Percentiles rank a stretch among this genome's conserved stretches.
These are phyloP conservation scores for Taeniopygia guttata DNA, from an alignment of 2,797 vertebrate species.

Conservation along the genomic window DNA sequence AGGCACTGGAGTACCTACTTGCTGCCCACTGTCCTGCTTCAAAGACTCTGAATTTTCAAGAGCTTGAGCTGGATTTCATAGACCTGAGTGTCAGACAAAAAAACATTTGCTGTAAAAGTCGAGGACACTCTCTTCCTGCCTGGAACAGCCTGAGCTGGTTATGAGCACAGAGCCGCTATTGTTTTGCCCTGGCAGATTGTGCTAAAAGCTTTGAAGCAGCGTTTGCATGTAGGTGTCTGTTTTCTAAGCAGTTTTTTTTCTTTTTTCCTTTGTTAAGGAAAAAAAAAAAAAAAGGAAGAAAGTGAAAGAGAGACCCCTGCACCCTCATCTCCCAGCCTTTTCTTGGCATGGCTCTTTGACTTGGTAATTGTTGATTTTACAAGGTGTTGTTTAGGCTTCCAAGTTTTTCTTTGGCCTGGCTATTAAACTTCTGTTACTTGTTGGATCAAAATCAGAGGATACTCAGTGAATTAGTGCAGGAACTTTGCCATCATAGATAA, in stretches of 20 bases:
- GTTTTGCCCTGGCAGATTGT: conserved; percentile 12
- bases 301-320: background rate
- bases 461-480: background rate
- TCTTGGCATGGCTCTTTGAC: conserved; percentile 37
- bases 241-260: conserved; percentile 46
- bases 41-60: background rate
- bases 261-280: background rate
- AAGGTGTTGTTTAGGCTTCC: conserved; percentile 19
- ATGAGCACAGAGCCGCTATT: conserved; percentile 27
- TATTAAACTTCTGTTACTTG: background rate
- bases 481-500: background rate
- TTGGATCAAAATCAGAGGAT: background rate
- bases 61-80: background rate
- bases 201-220: conserved; percentile 29
- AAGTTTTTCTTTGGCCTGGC: conserved; percentile 13
- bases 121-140: conserved; percentile 23
- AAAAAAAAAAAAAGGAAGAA: background rate
- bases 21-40: background rate
- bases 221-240: conserved; percentile 38
- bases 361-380: conserved; percentile 48
- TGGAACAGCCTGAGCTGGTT: background rate
- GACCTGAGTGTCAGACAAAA: background rate
- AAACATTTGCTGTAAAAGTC: background rate
- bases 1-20: background rate
- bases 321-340: background rate